Evolutionary conservation across 2,113 vertebrate species (phyloP), one percentile per base, ranked within the genome.

Genomic region (Pyxicephalus adspersus): DNA sequence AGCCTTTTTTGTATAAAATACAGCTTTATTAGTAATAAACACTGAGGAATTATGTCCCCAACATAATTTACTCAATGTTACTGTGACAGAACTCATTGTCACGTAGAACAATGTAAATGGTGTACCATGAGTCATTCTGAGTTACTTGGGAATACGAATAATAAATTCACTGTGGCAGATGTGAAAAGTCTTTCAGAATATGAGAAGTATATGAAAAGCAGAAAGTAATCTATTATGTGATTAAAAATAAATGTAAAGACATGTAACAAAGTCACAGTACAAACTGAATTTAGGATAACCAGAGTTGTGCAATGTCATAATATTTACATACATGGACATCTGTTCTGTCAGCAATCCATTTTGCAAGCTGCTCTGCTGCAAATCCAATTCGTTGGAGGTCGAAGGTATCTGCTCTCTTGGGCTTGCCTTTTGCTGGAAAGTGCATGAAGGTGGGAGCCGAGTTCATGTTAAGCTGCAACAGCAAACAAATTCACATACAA

Each of bases 381-480:
- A 99, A 94, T 81, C 98, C 98, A 15, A 99, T 99, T 90, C 98
- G 93, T 88, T 99, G 97, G 83, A 99, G 95, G 91, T 99, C 98
- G 85, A 99, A 99, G 0, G 97, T 99, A 87, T 99, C 98, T 57
- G 98, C 97, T 86, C 98, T 94, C 91, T 94, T 94, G 67, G 94
- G 98, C 85, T 98, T 97, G 78, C 98, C 97, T 91, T 99, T 99
- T 0, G 97, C 95, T 31, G 98, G 98, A 87, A 99, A 99, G 92
- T 99, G 97, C 97, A 99, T 99, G 89, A 99, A 99, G 13, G 98
- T 99, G 2, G 98, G 98, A 83, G 98, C 98, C 19, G 97, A 99
- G 88, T 99, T 99, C 97, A 99, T 99, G 86, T 99, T 99, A 75
- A 99, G 88, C 98, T 99, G 84, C 1, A 89, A 89, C 71, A 80